Evolutionary conservation across 2,113 vertebrate genomes (phyloP), one percentile per base, ranked within the genome.

Genomic region (Agapornis roseicollis): DNA sequence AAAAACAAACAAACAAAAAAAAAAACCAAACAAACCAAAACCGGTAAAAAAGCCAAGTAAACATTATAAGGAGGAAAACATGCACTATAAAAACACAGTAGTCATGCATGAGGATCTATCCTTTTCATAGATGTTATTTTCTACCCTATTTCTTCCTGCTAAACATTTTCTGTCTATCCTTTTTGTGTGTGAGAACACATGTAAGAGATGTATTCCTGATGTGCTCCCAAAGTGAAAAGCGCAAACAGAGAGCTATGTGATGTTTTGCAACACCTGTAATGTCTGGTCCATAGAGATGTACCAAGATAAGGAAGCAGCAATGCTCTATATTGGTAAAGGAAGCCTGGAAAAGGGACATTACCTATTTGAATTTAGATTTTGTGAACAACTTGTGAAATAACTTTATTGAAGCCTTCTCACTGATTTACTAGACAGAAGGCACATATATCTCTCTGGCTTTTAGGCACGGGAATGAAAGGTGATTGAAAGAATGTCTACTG

Each of bases 141-240:
- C 24, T 71, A 17, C 10, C 10, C 1, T 53, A 6, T 73, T 88
- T 73, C 14, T 82, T 49, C 11, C 29, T 31, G 29, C 14, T 82
- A 55, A 69, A 47, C 1, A 29, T 76, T 82, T 82, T 77, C 44
- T 33, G 2, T 37, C 17, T 35, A 41, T 55, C 11, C 24, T 60
- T 2, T 31, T 63, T 6, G 7, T 50, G 18, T 63, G 10, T 0
- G 2, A 66, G 22, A 55, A n/a, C 10, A 55, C 2, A 55, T 1
- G 2, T 53, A 68, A 89, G 91, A 18, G 37, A 46, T 70, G 3
- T n/a, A 80, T 78, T 49, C 17, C 55, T 87, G 37, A 58, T n/a
- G 6, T 0, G 0, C 68, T 79, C 23, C 19, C 29, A 47, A 78
- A 73, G 11, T 42, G 37, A 14, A 64, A 79, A 79, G 15, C 7